These are phyloP conservation scores for Neolamprologus multifasciatus DNA, from an alignment of 2,797 vertebrate genomes.

Conservation along the genomic window DNA sequence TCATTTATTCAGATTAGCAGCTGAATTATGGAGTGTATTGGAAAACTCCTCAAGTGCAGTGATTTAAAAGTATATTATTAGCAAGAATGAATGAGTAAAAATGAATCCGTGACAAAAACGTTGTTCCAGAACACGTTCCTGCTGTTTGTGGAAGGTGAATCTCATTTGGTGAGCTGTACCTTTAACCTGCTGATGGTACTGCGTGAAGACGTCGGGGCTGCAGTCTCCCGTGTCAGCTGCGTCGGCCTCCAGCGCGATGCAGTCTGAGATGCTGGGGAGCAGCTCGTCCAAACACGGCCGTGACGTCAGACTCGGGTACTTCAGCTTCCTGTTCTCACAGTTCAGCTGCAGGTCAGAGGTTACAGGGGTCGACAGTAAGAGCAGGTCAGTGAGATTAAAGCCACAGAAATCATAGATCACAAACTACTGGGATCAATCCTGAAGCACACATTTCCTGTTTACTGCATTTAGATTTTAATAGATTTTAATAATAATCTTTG, in stretches of 20 bases:
- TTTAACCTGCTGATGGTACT: conserved; percentile 77
- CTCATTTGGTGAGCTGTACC: conserved; percentile 31
- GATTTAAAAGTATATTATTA: not conserved
- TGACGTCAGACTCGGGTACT: conserved; percentile 76
- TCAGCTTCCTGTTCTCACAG: conserved; percentile 80
- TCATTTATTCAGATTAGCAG: not conserved
- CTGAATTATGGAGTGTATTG: not conserved
- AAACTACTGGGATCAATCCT: not conserved
- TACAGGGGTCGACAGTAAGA: not conserved
- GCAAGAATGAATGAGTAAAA: not conserved
- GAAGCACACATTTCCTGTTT: not conserved
- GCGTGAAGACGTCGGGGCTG: conserved; percentile 49
- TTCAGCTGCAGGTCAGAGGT: conserved; percentile 65
- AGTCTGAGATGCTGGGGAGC: conserved; percentile 77
- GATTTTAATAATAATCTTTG: not conserved
- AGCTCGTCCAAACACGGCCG: conserved; percentile 77
- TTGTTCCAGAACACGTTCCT: not conserved
- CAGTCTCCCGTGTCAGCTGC: conserved; percentile 46
- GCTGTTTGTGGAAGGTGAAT: not conserved
- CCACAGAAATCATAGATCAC: not conserved
- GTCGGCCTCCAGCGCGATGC: conserved; percentile 68
- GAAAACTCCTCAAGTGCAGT: not conserved
- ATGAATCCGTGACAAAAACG: not conserved
- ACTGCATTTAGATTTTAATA: not conserved
- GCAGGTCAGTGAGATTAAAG: no score